A percentile compares a stretch with the other conserved stretches of the same genome.
These are phyloP conservation scores for Equus przewalskii DNA, from an alignment of 2,113 vertebrate genomes.

Conservation along the genomic window DNA sequence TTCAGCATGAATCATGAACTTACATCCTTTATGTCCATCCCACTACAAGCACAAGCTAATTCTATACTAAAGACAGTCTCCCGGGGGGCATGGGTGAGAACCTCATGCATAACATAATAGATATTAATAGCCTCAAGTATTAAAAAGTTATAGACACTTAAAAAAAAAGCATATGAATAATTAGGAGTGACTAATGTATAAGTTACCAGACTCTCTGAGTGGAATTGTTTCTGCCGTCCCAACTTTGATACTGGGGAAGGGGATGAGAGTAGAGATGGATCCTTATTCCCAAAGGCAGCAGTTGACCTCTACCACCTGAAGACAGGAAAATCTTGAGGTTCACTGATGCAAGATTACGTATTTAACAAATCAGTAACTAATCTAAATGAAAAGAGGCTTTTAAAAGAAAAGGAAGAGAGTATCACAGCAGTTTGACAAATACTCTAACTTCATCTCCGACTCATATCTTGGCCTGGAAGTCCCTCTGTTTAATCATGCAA, in stretches of 20 bases:
- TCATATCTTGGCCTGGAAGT: background rate
- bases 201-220: background rate
- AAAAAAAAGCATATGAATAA: background rate
- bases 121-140: background rate
- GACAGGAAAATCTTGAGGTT: background rate
- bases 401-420: background rate
- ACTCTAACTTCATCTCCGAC: background rate
- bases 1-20: background rate
- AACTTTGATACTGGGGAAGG: background rate
- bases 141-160: background rate
- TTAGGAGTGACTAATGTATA: background rate
- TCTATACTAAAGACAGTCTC: background rate
- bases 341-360: background rate
- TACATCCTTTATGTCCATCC: background rate
- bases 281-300: background rate
- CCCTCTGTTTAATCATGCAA: background rate
- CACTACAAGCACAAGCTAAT: background rate
- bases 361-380: background rate
- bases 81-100: fast-evolving
- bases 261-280: background rate
- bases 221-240: background rate
- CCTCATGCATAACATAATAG: background rate
- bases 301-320: background rate
- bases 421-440: background rate
- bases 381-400: background rate